Evolutionary conservation across 2,113 vertebrate genomes (phyloP).

Genomic region (Channa argus): DNA sequence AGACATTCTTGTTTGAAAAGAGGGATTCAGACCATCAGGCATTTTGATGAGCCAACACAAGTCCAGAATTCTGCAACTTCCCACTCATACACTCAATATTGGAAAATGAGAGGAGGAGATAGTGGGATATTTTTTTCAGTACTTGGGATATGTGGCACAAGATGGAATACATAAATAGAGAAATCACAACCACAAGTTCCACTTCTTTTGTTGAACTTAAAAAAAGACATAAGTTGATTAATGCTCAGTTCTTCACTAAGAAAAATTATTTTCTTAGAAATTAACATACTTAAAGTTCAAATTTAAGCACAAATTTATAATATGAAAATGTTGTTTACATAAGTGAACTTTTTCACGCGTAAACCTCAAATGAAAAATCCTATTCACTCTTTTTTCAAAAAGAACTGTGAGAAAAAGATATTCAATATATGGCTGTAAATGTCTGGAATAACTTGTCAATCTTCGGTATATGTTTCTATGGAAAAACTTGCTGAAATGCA

Average conservation of each 20-base stretch:
- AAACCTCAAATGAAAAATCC: no score
- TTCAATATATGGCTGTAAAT: not conserved
- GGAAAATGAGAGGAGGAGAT: constrained; percentile 18
- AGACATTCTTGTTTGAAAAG: constrained; percentile 46
- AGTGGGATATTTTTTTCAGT: not conserved
- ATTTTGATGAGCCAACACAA: constrained; percentile 61
- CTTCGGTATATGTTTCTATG: not conserved
- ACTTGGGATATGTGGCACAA: not conserved
- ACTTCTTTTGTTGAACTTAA: no score
- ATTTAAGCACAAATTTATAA: no score
- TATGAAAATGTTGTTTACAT: no score
- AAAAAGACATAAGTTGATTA: no score
- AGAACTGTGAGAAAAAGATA: not conserved
- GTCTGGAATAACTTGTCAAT: constrained; percentile 1
- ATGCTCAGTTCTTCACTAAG: no score
- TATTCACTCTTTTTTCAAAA: no score
- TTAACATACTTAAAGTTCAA: no score
- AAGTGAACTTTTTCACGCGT: no score
- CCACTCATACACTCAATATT: not conserved
- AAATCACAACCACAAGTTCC: not conserved
- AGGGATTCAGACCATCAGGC: constrained; percentile 31
- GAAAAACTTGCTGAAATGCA: not conserved
- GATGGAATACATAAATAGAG: constrained; percentile 6
- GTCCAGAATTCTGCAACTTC: constrained; percentile 14
- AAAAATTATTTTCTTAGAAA: no score